Conservation (phyloP, 2,113 vertebrate species). For the Pontoporia blainvillei region DNA sequence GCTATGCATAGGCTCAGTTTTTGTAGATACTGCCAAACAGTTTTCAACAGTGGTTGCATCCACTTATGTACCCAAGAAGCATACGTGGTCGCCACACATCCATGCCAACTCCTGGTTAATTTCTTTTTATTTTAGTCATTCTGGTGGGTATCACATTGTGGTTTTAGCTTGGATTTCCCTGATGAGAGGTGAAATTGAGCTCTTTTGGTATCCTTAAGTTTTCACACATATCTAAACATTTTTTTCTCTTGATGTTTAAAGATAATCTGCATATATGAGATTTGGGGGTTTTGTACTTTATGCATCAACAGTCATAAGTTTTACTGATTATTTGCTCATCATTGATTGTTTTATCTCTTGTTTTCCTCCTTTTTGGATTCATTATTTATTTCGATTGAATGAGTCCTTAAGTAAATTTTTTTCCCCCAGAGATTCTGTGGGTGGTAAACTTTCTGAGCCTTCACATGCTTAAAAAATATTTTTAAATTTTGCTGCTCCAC, state of each 20-base stretch:
- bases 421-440: neutral
- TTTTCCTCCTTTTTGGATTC: neutral
- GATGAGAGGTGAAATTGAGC: neutral
- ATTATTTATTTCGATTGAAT: neutral
- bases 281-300: neutral
- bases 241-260: slow-evolving; percentile 8
- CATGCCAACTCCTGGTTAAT: neutral
- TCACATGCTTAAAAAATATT: neutral
- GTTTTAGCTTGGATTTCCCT: neutral
- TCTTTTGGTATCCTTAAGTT: neutral
- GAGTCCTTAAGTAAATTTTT: neutral
- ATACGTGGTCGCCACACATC: neutral
- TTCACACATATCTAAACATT: neutral
- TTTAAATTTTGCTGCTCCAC: neutral
- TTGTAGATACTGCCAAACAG: neutral
- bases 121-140: slow-evolving; percentile 3
- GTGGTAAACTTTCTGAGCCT: neutral
- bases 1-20: neutral
- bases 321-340: neutral
- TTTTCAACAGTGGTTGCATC: neutral
- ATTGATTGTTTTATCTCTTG: neutral
- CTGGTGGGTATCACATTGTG: neutral
- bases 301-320: neutral
- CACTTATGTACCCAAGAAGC: neutral
- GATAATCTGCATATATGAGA: neutral